Conservation (phyloP, 1,140 invertebrate genomes). For the Musca vetustissima region DNA sequence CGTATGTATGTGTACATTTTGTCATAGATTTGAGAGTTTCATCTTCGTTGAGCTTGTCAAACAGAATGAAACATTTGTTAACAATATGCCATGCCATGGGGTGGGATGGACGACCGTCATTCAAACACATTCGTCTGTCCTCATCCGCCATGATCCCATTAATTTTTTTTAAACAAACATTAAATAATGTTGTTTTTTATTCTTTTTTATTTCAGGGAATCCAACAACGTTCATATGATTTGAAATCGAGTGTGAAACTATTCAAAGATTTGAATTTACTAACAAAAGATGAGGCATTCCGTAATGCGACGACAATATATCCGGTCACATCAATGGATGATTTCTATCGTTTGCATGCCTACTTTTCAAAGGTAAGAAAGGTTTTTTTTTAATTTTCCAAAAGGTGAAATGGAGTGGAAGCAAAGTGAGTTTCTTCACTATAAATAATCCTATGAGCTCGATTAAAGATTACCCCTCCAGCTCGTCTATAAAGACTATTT, state of each 20-base stretch:
- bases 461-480: too few relatives aligned
- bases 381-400: background rate
- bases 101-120: too few relatives aligned
- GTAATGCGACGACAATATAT: slow-evolving; percentile 65
- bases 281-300: slow-evolving; percentile 57
- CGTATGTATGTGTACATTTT: too few relatives aligned
- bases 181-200: background rate
- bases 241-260: slow-evolving; percentile 60
- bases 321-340: slow-evolving; percentile 65
- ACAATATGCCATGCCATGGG: slow-evolving; percentile 1
- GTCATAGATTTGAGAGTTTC: too few relatives aligned
- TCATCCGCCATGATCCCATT: too few relatives aligned
- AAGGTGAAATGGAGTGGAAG: background rate
- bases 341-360: slow-evolving; percentile 72
- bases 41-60: too few relatives aligned
- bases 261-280: slow-evolving; percentile 57
- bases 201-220: slow-evolving; percentile 58
- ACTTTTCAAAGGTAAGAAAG: slow-evolving; percentile 64
- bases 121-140: too few relatives aligned
- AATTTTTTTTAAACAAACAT: too few relatives aligned
- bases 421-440: too few relatives aligned
- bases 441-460: too few relatives aligned
- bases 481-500: too few relatives aligned
- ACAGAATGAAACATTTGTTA: slow-evolving; percentile 6
- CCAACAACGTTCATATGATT: slow-evolving; percentile 58